Percentiles rank a stretch among this genome's conserved stretches.
Evolutionary conservation across 2,797 vertebrate species (phyloP).

Genomic region (Gymnothorax reevesii): DNA sequence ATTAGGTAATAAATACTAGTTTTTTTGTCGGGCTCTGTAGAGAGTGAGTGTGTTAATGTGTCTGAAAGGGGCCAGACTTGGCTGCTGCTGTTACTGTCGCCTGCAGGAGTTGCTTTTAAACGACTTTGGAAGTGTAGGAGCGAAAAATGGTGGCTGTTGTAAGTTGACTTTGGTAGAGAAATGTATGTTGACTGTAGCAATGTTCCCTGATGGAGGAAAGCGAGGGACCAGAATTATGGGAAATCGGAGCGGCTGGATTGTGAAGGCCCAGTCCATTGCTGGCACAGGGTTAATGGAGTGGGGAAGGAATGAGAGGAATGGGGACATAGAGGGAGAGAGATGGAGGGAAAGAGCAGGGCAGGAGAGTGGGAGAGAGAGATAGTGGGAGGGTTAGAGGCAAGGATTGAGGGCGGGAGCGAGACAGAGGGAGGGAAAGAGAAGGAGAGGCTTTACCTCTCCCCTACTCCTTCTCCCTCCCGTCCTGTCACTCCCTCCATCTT

Average conservation of each 20-base stretch:
- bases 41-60: neutral
- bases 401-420: neutral
- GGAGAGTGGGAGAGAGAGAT: conserved; percentile 21
- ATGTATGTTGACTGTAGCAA: conserved; percentile 31
- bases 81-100: neutral
- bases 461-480: conserved; percentile 51
- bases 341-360: neutral
- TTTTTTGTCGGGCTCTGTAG: conserved; percentile 8
- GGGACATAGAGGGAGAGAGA: conserved; percentile 16
- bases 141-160: neutral
- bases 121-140: neutral
- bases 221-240: neutral
- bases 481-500: conserved; percentile 42
- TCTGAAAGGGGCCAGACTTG: neutral
- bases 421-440: conserved; percentile 20
- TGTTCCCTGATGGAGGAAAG: conserved; percentile 38
- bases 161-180: neutral
- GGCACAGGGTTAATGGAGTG: neutral
- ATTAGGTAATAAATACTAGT: neutral
- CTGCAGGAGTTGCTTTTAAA: neutral
- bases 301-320: conserved; percentile 5
- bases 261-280: neutral
- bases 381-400: neutral
- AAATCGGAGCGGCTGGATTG: neutral
- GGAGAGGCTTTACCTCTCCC: conserved; percentile 48